Conservation (phyloP, 2,113 vertebrate genomes). For the Anhinga anhinga region DNA sequence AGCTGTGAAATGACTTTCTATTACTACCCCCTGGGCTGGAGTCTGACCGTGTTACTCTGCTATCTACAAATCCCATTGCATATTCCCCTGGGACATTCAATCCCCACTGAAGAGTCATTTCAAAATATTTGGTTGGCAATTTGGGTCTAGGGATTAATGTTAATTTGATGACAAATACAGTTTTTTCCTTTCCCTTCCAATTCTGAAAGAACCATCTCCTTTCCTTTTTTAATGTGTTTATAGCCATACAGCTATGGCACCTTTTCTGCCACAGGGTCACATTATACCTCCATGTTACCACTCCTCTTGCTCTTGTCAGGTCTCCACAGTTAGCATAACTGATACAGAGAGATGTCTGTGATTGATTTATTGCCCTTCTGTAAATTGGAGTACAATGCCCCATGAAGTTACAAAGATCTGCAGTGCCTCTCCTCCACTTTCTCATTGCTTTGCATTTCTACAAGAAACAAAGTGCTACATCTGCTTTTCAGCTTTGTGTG, state of each 20-base stretch:
- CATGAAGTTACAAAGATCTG: not conserved
- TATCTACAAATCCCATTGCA: not conserved
- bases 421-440: not conserved
- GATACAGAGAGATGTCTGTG: not conserved
- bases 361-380: constrained; percentile 24
- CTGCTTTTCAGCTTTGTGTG: not conserved
- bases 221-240: not conserved
- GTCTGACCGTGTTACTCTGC: not conserved
- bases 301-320: constrained; percentile 14
- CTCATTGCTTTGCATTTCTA: not conserved
- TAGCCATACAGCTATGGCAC: not conserved
- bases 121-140: not conserved
- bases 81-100: not conserved
- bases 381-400: not conserved
- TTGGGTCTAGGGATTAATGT: not conserved
- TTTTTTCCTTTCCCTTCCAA: not conserved
- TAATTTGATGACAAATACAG: not conserved
- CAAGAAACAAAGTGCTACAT: not conserved
- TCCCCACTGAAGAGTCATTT: not conserved
- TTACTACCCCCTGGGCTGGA: not conserved
- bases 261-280: constrained; percentile 6
- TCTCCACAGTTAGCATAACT: constrained; percentile 13
- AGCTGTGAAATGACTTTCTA: not conserved
- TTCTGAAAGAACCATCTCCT: not conserved
- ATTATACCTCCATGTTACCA: not conserved